A percentile compares a stretch with the other conserved stretches of the same genome.
Evolutionary conservation across 2,797 vertebrate genomes (phyloP).

Genomic region (Setipinna tenuifilis): DNA sequence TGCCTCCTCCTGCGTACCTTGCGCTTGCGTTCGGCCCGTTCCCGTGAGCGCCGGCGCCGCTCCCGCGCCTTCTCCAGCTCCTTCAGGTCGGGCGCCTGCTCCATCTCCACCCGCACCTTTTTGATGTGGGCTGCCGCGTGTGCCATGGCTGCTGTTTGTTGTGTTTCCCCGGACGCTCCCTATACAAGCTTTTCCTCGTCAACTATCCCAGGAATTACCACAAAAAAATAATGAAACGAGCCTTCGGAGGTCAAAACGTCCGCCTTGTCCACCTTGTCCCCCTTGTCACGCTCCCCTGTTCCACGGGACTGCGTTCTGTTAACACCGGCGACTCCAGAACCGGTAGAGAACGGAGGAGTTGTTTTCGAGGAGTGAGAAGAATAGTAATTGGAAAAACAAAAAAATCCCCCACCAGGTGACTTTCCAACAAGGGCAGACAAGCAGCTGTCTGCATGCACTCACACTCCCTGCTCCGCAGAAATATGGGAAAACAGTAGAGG

Average conservation of each 20-base stretch:
- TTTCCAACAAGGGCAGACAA: conserved; percentile 60
- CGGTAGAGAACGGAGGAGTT: neutral
- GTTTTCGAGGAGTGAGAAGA: neutral
- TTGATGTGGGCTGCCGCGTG: conserved; percentile 96
- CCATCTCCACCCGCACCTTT: conserved; percentile 88
- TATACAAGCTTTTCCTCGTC: no score
- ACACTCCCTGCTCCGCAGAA: conserved; percentile 39
- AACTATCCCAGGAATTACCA: no score
- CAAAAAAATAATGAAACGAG: no score
- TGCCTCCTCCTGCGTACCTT: conserved; percentile 82
- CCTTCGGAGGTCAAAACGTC: no score
- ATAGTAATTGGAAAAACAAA: neutral
- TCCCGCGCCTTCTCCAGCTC: conserved; percentile 87
- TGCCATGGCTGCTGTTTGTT: conserved; percentile 78
- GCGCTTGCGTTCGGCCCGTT: conserved; percentile 90
- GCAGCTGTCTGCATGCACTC: conserved; percentile 50
- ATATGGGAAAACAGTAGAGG: conserved; percentile 9
- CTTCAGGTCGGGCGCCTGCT: conserved; percentile 85
- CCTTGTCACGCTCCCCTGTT: neutral
- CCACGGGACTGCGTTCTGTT: neutral
- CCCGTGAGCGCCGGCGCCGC: conserved; percentile 87
- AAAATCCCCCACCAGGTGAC: conserved; percentile 55
- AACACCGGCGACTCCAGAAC: neutral
- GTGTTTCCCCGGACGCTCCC: no score
- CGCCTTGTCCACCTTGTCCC: neutral